phyloP scores from a whole-genome alignment of 2,113 vertebrate genomes.

The Daphoenositta chrysoptera region DNA sequence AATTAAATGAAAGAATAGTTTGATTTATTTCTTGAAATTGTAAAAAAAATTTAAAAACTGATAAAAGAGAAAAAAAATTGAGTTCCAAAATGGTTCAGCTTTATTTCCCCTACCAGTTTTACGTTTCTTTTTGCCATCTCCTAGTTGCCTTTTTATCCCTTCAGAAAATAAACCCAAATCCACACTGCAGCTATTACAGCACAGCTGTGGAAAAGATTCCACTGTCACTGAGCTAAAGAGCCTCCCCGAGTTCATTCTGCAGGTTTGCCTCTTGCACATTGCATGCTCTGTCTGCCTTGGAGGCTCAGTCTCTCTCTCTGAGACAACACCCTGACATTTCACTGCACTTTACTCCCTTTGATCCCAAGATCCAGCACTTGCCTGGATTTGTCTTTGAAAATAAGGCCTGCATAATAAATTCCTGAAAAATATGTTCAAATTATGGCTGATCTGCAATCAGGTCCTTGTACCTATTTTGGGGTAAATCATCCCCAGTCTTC shows the following conservation, averaged over 20 bases:
- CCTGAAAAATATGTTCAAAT: background rate
- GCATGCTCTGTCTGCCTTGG: background rate
- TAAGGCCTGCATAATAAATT: background rate
- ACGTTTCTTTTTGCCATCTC: background rate
- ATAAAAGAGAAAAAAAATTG: background rate
- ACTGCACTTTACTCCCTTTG: background rate
- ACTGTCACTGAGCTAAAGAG: background rate
- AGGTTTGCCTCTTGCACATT: background rate
- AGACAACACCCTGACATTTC: background rate
- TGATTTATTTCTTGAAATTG: background rate
- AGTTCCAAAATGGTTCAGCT: background rate
- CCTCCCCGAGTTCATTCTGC: background rate
- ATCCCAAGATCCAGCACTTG: background rate
- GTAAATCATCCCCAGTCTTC: background rate
- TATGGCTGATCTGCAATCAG: background rate
- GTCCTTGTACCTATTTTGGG: background rate
- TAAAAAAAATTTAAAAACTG: rapidly evolving
- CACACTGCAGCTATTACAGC: background rate
- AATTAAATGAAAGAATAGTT: background rate
- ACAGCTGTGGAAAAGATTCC: constrained; percentile 1
- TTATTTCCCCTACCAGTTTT: background rate
- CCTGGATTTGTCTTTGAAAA: background rate
- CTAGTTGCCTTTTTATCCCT: background rate
- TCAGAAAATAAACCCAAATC: background rate
- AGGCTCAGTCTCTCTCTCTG: background rate